Evolutionary conservation across 1,140 invertebrate species (phyloP), one percentile per base, ranked within the genome.

Genomic region (Choristoneura fumiferana): DNA sequence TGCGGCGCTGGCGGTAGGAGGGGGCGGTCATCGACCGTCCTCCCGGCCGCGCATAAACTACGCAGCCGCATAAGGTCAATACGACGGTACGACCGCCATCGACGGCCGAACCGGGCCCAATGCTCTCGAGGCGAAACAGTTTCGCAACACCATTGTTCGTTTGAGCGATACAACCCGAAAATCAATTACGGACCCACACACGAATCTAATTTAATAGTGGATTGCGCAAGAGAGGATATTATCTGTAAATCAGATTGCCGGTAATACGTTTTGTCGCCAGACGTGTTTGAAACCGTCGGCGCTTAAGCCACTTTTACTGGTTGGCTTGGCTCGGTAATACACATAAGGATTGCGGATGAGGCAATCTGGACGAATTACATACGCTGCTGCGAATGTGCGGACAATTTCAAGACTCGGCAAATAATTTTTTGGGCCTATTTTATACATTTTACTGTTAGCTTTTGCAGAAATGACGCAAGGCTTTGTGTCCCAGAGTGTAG

Each of bases 31-130:
- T 84, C 82, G 84, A 85, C 82, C 82, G 82, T 85, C 84, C 84
- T 87, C 84, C 61, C 72, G 75, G 67, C n/a, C 78, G 73, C 64
- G 69, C 71, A 79, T 79, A 80, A 74, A 77, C 76, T 76, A 85
- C 81, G 76, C 78, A 80, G 77, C 69, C 80, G 77, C 79, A 79
- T 81, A 82, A 87, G 82, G 82, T 85, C 84, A 87, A 78, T 80
- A 78, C 69, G 65, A 71, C 56, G 62, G 34, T 33, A 14, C 36
- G 10, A 39, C 61, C 64, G 45, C 54, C 54, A 45, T 54, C 56
- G 36, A 52, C 60, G 61, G 72, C 74, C 77, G 73, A 68, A 72
- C 69, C 55, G 55, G 56, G 59, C 60, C 60, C 59, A 54, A 59
- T 36, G 17, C 59, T 57, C 62, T 69, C 60, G 58, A 53, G 39